Conservation (phyloP, 2,113 vertebrate species). For the Cynoglossus semilaevis region DNA sequence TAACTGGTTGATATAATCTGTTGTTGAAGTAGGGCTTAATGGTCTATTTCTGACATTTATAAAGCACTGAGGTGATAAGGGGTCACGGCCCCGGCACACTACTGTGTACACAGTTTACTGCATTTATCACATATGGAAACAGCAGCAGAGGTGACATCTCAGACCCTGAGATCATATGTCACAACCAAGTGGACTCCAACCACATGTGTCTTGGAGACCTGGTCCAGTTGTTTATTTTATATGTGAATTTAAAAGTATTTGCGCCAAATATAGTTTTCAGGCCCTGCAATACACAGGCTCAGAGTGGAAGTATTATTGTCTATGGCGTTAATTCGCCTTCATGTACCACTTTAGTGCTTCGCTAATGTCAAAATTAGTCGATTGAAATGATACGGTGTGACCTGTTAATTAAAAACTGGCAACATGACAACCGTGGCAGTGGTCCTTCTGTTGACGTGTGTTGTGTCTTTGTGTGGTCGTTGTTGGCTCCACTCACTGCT, state of each 20-base stretch:
- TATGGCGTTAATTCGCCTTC: too few species aligned
- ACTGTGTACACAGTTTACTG: slow-evolving; percentile 10
- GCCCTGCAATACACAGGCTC: not conserved
- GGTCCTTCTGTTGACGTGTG: slow-evolving; percentile 14
- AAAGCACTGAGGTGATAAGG: not conserved
- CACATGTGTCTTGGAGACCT: slow-evolving; percentile 10
- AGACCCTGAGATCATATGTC: slow-evolving; percentile 29
- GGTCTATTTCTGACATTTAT: too few species aligned
- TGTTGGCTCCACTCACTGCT: too few species aligned
- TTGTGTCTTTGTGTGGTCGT: too few species aligned
- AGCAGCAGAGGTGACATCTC: slow-evolving; percentile 19
- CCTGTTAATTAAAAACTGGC: slow-evolving; percentile 30
- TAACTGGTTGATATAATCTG: too few species aligned
- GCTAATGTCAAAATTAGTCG: slow-evolving; percentile 19
- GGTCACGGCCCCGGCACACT: slow-evolving; percentile 4
- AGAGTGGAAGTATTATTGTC: too few species aligned
- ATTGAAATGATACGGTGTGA: slow-evolving; percentile 34
- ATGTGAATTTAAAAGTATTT: not conserved
- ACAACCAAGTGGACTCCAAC: slow-evolving; percentile 3
- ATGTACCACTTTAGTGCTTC: slow-evolving; percentile 23
- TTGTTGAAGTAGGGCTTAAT: too few species aligned
- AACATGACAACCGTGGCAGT: not conserved
- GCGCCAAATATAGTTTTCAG: not conserved
- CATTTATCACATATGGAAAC: slow-evolving; percentile 46
- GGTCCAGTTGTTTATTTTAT: not conserved